A percentile compares a stretch with the other conserved stretches of the same genome.
Conservation (phyloP, 2,888 invertebrate species). For the Pristionchus entomophagus region DNA sequence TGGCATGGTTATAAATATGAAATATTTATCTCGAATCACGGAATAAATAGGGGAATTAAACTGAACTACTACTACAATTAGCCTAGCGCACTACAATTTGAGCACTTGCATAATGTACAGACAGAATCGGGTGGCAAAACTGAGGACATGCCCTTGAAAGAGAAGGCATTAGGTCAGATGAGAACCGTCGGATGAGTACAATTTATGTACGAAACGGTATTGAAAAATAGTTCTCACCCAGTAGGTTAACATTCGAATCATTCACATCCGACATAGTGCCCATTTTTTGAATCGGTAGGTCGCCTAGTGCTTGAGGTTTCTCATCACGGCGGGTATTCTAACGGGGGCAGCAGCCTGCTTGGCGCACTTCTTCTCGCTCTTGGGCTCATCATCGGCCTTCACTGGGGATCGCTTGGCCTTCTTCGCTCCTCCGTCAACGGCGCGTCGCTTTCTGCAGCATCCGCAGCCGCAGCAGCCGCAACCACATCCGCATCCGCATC, state of each 20-base stretch:
- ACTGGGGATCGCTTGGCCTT: background rate
- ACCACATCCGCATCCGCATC: slow-evolving; percentile 30
- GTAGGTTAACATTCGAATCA: too few relatives aligned
- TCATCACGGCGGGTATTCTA: slow-evolving; percentile 7
- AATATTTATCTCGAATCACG: slow-evolving; percentile 27
- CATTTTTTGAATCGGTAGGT: background rate
- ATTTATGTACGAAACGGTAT: too few relatives aligned
- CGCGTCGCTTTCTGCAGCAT: slow-evolving; percentile 30
- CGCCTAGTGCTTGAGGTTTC: background rate
- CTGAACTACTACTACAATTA: background rate
- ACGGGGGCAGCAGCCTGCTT: background rate
- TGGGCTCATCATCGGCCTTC: background rate
- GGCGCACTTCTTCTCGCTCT: background rate
- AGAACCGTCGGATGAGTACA: too few relatives aligned
- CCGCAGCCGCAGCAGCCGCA: slow-evolving; percentile 39
- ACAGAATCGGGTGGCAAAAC: too few relatives aligned
- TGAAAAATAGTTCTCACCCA: too few relatives aligned
- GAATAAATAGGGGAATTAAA: slow-evolving; percentile 26
- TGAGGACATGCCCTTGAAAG: too few relatives aligned
- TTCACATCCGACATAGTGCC: too few relatives aligned
- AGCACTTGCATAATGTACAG: too few relatives aligned
- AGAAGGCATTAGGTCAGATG: too few relatives aligned
- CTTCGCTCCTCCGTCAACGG: slow-evolving; percentile 10
- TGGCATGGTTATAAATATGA: background rate
- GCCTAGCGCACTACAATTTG: background rate